These are phyloP conservation scores for Malacoraja senta DNA, from an alignment of 2,797 vertebrate genomes.

Conservation along the genomic window DNA sequence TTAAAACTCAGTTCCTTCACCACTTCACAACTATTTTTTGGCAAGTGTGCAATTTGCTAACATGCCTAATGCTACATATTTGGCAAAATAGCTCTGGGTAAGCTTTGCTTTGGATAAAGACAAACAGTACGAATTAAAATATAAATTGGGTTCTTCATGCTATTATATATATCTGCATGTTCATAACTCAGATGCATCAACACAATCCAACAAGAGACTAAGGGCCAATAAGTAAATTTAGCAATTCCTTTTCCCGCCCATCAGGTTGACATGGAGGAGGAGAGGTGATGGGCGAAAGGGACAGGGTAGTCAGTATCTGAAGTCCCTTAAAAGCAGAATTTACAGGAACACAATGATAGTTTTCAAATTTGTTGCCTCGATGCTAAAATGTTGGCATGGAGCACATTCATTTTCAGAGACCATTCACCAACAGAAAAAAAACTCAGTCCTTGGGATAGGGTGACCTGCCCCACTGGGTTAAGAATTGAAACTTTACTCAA, in stretches of 20 bases:
- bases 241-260: neutral
- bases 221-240: neutral
- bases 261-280: neutral
- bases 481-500: neutral
- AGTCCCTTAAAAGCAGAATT: neutral
- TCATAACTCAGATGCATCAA: neutral
- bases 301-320: too few relatives aligned
- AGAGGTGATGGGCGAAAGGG: neutral
- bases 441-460: too few relatives aligned
- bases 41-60: neutral
- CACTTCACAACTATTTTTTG: neutral
- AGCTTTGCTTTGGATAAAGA: neutral
- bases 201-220: neutral
- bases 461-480: neutral
- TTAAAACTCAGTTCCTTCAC: neutral
- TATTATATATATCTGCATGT: neutral
- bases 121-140: neutral
- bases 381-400: too few relatives aligned
- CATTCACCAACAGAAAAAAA: too few relatives aligned
- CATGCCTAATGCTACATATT: neutral
- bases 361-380: neutral
- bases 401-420: too few relatives aligned
- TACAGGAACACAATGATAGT: neutral
- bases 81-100: neutral
- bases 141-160: neutral